A percentile compares a stretch with the other conserved stretches of the same genome.
Evolutionary conservation across 1,140 invertebrate genomes (phyloP).

Genomic region (Bicyclus anynana): DNA sequence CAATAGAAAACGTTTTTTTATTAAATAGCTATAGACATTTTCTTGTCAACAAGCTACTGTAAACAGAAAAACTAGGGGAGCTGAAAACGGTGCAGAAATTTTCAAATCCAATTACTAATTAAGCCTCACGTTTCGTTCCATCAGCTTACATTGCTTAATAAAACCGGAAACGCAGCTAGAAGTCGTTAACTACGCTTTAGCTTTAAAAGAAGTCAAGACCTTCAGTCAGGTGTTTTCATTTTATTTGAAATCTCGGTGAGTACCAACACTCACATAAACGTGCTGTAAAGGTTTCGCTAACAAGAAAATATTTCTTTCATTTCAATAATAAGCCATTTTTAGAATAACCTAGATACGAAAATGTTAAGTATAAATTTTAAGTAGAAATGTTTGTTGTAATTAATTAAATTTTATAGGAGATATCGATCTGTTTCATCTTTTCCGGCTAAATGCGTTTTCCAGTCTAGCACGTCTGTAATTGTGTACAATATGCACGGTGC

Average conservation of each 20-base stretch:
- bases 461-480: slow-evolving; percentile 62
- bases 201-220: slow-evolving; percentile 60
- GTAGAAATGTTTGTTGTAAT: not conserved
- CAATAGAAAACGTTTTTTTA: slow-evolving; percentile 16
- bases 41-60: slow-evolving; percentile 13
- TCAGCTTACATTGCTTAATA: slow-evolving; percentile 69
- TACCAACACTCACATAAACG: slow-evolving; percentile 13
- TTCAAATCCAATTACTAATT: slow-evolving; percentile 69
- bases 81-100: slow-evolving; percentile 36
- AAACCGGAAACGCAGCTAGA: slow-evolving; percentile 54
- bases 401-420: slow-evolving; percentile 19
- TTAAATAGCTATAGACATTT: slow-evolving; percentile 10
- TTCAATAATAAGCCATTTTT: slow-evolving; percentile 24
- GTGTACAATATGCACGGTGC: slow-evolving; percentile 35
- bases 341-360: slow-evolving; percentile 16
- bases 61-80: slow-evolving; percentile 20
- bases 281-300: slow-evolving; percentile 19
- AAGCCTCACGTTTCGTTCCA: slow-evolving; percentile 59
- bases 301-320: slow-evolving; percentile 30
- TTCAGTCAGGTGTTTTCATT: slow-evolving; percentile 60
- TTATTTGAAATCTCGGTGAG: slow-evolving; percentile 44
- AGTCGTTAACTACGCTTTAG: slow-evolving; percentile 65
- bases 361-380: not conserved
- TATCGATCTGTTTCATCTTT: slow-evolving; percentile 68
- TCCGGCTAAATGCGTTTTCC: slow-evolving; percentile 68